phyloP scores from a whole-genome alignment of 2,888 invertebrate genomes.

The Heliconius hortense region DNA sequence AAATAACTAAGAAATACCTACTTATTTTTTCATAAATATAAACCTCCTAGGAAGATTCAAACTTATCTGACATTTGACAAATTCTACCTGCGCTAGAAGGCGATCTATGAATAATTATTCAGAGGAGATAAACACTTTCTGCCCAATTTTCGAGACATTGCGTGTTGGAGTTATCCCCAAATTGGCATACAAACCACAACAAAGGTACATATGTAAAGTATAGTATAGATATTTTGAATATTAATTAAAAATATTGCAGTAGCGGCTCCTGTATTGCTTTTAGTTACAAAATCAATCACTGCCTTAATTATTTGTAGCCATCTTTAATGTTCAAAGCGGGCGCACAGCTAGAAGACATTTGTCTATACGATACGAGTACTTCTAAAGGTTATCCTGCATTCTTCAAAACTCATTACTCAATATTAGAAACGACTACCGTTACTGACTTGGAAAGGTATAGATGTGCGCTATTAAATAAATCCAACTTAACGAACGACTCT shows the following conservation, averaged over 20 bases:
- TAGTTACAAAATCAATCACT: slow-evolving; percentile 69
- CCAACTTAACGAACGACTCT: slow-evolving; percentile 32
- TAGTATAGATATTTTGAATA: background rate
- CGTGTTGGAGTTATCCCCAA: no score
- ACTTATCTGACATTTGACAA: no score
- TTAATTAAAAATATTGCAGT: slow-evolving; percentile 39
- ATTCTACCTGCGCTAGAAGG: no score
- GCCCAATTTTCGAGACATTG: no score
- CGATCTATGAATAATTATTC: no score
- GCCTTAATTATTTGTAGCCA: slow-evolving; percentile 61
- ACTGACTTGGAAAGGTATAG: slow-evolving; percentile 49
- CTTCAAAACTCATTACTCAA: slow-evolving; percentile 71
- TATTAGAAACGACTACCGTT: slow-evolving; percentile 76
- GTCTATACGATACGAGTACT: slow-evolving; percentile 41
- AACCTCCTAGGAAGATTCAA: no score
- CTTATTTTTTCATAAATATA: no score
- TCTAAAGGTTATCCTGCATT: slow-evolving; percentile 55
- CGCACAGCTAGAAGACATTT: slow-evolving; percentile 51
- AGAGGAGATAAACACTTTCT: no score
- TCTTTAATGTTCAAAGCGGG: slow-evolving; percentile 53
- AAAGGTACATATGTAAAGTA: background rate
- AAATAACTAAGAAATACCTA: no score
- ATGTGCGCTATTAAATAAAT: slow-evolving; percentile 47
- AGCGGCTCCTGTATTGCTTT: slow-evolving; percentile 69
- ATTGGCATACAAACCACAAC: no score